These are phyloP conservation scores for Plectrocnemia conspersa DNA, from an alignment of 1,140 invertebrate species.

Conservation along the genomic window DNA sequence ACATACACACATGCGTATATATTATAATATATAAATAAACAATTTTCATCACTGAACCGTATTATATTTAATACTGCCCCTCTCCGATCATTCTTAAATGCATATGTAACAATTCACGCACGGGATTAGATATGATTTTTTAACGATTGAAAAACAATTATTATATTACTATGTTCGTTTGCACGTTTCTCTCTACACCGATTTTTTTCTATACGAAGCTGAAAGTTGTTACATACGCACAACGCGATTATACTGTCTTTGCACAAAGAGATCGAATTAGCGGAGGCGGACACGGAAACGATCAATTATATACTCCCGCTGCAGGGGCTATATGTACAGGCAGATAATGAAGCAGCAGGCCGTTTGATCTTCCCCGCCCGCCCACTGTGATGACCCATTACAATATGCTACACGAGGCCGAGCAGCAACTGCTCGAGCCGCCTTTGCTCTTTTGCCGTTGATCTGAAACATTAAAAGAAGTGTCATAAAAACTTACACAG, in stretches of 20 bases:
- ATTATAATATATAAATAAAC: slow-evolving; percentile 11
- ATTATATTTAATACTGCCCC: neutral
- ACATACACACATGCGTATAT: too few species aligned
- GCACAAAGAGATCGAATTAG: slow-evolving; percentile 14
- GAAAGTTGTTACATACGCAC: slow-evolving; percentile 11
- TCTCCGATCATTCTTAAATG: neutral
- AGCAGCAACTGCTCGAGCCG: slow-evolving; percentile 87
- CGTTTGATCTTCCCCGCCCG: neutral
- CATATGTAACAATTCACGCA: slow-evolving; percentile 2
- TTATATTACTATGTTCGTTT: too few species aligned
- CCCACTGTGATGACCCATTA: slow-evolving; percentile 51
- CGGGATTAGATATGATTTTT: too few species aligned
- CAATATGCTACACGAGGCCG: slow-evolving; percentile 85
- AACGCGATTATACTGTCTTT: slow-evolving; percentile 13
- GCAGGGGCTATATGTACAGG: slow-evolving; percentile 11
- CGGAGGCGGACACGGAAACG: neutral
- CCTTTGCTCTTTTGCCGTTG: slow-evolving; percentile 93
- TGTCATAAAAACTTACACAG: too few species aligned
- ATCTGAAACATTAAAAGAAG: slow-evolving; percentile 63
- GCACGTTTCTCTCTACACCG: too few species aligned
- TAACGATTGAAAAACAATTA: too few species aligned
- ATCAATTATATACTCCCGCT: neutral
- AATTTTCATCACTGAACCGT: slow-evolving; percentile 12
- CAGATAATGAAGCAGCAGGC: slow-evolving; percentile 7
- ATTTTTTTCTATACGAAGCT: too few species aligned